A percentile compares a stretch with the other conserved stretches of the same genome.
phyloP scores from a whole-genome alignment of 2,797 vertebrate genomes.

The Sphenodon punctatus region DNA sequence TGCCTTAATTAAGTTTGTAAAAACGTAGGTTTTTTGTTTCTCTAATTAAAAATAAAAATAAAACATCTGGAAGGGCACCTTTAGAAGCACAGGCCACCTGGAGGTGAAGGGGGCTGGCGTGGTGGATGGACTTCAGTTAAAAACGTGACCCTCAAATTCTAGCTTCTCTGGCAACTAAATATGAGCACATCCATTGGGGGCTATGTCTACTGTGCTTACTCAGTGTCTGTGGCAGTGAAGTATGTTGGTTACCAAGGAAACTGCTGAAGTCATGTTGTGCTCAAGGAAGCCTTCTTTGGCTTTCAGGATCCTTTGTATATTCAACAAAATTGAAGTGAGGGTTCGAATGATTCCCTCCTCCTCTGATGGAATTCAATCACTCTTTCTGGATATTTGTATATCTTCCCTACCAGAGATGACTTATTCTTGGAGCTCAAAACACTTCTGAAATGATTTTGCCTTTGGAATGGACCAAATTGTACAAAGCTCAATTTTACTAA shows the following conservation, averaged over 20 bases:
- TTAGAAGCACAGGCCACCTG: too few species aligned
- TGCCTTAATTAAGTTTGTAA: too few species aligned
- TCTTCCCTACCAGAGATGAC: neutral
- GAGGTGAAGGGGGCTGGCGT: too few species aligned
- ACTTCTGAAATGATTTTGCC: neutral
- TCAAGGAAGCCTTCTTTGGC: neutral
- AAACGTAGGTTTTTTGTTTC: too few species aligned
- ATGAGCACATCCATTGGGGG: neutral
- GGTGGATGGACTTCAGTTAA: neutral
- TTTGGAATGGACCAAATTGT: neutral
- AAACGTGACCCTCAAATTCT: neutral
- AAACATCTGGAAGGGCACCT: too few species aligned
- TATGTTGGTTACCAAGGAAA: neutral
- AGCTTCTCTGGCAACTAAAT: neutral
- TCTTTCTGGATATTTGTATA: neutral
- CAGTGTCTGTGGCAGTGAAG: neutral
- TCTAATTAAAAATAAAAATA: too few species aligned
- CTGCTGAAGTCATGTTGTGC: neutral
- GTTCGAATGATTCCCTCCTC: neutral
- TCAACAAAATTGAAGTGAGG: neutral
- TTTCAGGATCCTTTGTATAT: neutral
- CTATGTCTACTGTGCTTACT: neutral
- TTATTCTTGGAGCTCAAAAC: neutral
- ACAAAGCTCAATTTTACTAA: neutral
- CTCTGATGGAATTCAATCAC: neutral